Conservation (phyloP, 2,113 vertebrate genomes). For the Cyphomyrus plagiostoma region DNA sequence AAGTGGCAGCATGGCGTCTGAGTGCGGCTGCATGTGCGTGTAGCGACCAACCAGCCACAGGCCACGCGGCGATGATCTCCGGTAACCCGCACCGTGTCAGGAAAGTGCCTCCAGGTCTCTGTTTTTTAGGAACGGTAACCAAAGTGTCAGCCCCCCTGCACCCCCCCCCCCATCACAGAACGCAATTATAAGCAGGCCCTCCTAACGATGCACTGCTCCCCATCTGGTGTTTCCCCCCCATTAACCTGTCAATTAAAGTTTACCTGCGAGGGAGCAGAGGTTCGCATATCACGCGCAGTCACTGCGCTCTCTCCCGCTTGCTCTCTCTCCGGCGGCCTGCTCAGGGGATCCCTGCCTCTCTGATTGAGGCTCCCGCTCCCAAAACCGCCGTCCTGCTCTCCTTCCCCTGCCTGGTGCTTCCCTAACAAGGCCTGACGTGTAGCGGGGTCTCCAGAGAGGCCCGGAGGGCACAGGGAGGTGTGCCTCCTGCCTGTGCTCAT, state of each 20-base stretch:
- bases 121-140: constrained; percentile 39
- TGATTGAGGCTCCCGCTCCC: constrained; percentile 33
- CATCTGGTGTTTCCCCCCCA: constrained; percentile 30
- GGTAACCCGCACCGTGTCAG: constrained; percentile 36
- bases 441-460: constrained; percentile 32
- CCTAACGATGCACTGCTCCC: constrained; percentile 39
- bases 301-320: background rate
- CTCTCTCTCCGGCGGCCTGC: constrained; percentile 3
- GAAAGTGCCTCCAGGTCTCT: constrained; percentile 30
- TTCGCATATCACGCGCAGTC: background rate
- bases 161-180: constrained; percentile 19
- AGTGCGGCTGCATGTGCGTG: background rate
- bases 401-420: constrained; percentile 26
- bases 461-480: constrained; percentile 23
- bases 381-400: constrained; percentile 25
- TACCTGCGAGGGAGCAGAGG: constrained; percentile 29
- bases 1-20: background rate
- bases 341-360: constrained; percentile 21
- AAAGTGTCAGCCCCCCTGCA: constrained; percentile 36
- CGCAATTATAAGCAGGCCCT: constrained; percentile 33
- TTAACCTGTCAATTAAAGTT: constrained; percentile 47
- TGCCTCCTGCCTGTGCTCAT: constrained; percentile 34
- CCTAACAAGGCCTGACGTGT: constrained; percentile 44
- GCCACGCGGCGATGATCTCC: constrained; percentile 19
- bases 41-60: constrained; percentile 7